Evolutionary conservation across 2,797 vertebrate genomes (phyloP), one percentile per base, ranked within the genome.

Genomic region (Clamator glandarius): DNA sequence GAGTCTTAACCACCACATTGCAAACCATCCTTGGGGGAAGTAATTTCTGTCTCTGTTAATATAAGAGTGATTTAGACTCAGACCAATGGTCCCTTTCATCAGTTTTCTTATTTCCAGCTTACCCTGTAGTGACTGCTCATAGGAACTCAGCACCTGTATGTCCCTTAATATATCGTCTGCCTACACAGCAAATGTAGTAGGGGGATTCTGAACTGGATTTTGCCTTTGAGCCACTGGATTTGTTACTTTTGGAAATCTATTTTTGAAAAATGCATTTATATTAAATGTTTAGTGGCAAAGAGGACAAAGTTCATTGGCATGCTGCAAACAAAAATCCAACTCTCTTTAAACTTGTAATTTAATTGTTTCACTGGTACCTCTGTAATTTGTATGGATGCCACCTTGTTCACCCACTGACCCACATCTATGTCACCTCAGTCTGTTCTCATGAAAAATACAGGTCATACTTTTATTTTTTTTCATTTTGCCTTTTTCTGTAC

Each of bases 1-100:
- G 6, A 42, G 20, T 68, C 87, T 85, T 76, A 74, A 85, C 44
- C 31, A 87, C 61, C 31, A 57, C 19, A 62, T 29, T 66, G 35
- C 74, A 84, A 69, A 62, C 29, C 26, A 68, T 36, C 39, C 55
- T 44, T 64, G 31, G 18, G 52, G 66, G n/a, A 91, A 68, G 11
- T 33, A 74, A 35, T 72, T 96, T 90, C 83, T 86, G 61, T 78
- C 76, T 92, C 23, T 54, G 83, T 20, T 90, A 72, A 84, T 46
- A 29, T 81, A 81, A 78, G 44, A 90, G 24, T 59, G 57, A 85
- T 70, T 93, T 70, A 92, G 52, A 80, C 48, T 80, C 76, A 86
- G 54, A 84, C 28, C 33, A 72, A 81, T 46, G 51, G 54, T 81
- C 58, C 54, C 35, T 95, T 86, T 74, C 69, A 85, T 54, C 5